These are phyloP conservation scores for Ptychodera flava DNA, from an alignment of 35 echinoderm and acorn worm species.

Conservation along the genomic window DNA sequence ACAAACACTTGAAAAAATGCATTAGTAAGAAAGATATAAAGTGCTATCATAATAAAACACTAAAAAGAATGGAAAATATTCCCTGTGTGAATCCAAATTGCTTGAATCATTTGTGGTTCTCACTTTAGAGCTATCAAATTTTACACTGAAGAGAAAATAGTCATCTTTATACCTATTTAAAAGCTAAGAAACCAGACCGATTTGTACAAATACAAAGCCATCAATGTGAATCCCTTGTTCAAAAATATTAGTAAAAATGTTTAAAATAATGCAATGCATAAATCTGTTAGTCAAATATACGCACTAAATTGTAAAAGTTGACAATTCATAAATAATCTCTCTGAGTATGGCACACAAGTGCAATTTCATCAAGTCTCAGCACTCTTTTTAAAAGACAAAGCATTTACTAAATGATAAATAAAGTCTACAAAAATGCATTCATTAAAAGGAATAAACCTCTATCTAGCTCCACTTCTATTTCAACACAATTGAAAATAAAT, in stretches of 20 bases:
- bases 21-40: neutral
- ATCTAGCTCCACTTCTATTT: too few relatives aligned
- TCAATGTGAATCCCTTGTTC: neutral
- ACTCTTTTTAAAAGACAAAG: slow-evolving; percentile 2
- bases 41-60: neutral
- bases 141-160: neutral
- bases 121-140: neutral
- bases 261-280: neutral
- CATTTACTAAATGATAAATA: too few relatives aligned
- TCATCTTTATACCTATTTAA: neutral
- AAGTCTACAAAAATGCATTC: too few relatives aligned
- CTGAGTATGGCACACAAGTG: neutral
- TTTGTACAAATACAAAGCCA: neutral
- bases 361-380: neutral
- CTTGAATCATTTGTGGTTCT: neutral
- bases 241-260: slow-evolving; percentile 2
- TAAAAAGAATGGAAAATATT: neutral
- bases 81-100: neutral
- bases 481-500: too few relatives aligned
- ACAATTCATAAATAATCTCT: neutral
- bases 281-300: neutral
- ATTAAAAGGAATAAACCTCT: too few relatives aligned
- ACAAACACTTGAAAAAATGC: neutral
- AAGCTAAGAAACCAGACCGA: neutral
- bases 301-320: neutral